Evolutionary conservation across 2,888 invertebrate species (phyloP).

Genomic region (Eledone cirrhosa): DNA sequence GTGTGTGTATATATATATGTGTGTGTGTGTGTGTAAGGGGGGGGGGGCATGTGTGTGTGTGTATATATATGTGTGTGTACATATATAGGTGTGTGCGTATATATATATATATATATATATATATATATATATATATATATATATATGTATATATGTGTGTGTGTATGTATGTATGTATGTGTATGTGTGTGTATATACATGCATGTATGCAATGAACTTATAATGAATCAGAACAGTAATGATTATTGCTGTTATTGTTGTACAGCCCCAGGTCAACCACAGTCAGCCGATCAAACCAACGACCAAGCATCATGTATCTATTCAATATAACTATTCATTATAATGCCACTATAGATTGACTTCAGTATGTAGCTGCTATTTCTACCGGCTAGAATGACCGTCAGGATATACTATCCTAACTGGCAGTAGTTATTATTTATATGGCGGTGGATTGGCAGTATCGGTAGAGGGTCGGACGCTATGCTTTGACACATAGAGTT

Average conservation of each 20-base stretch:
- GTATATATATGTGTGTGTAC: neutral
- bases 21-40: neutral
- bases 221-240: neutral
- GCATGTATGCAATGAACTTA: neutral
- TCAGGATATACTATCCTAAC: too few species aligned
- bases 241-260: neutral
- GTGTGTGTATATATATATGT: slow-evolving; percentile 4
- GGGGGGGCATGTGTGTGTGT: neutral
- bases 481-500: too few species aligned
- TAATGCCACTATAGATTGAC: too few species aligned
- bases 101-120: neutral
- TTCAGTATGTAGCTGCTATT: too few species aligned
- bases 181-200: neutral
- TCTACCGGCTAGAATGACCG: too few species aligned
- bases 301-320: neutral
- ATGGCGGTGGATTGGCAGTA: too few species aligned
- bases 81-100: neutral
- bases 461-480: too few species aligned
- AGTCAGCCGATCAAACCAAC: slow-evolving; percentile 16
- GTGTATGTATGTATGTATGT: neutral
- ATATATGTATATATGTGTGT: neutral
- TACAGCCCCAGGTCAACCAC: slow-evolving; percentile 23
- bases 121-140: neutral
- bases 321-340: neutral
- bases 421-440: too few species aligned